Base-by-base conservation (phyloP, 2,113 vertebrate species). In the Salvelinus namaycush region DNA sequence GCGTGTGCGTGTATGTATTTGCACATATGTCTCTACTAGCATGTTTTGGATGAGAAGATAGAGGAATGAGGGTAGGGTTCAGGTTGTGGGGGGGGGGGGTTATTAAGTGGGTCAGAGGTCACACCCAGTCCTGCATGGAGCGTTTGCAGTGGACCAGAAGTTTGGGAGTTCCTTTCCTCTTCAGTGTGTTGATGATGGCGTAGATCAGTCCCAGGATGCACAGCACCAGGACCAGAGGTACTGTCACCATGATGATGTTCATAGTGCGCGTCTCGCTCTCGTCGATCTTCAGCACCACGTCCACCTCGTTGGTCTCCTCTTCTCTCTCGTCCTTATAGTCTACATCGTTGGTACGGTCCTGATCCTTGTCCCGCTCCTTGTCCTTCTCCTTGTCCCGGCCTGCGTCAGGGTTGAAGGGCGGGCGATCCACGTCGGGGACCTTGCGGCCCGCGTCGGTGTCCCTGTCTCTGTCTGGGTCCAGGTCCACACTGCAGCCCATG, bases 121-220 rank as follows among this genome's bases (percentile, higher is more conserved):
- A 99, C 85, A 99, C 97, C 97, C 97, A 99, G 80, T 98, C 96
- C 91, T 99, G 98, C 89, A 99, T 88, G 1, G 98, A 99, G 79
- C 98, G 97, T 88, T 97, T 99, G 94, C 97, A 99, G 93, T 99
- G 96, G 76, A 98, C 90, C 74, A 99, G 94, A 91, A 97, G 91
- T 66, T 94, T 93, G 0, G 98, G 97, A 0, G 96, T 90, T 0
- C 98, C 98, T 89, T 98, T 99, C 89, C 96, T 95, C 94, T 99
- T 97, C 92, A 97, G 95, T 79, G 96, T 94, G 92, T 95, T 97
- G 78, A 99, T 94, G 70, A 99, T 96, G 73, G 95, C 95, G 0
- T 96, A 98, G 85, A 97, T 93, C 73, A 98, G 90, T 84, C 95
- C 96, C 81, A 99, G 90, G 79, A 98, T 93, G 90, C 96, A 97